Conservation (phyloP, 2,888 invertebrate genomes). For the Acronicta aceris region DNA sequence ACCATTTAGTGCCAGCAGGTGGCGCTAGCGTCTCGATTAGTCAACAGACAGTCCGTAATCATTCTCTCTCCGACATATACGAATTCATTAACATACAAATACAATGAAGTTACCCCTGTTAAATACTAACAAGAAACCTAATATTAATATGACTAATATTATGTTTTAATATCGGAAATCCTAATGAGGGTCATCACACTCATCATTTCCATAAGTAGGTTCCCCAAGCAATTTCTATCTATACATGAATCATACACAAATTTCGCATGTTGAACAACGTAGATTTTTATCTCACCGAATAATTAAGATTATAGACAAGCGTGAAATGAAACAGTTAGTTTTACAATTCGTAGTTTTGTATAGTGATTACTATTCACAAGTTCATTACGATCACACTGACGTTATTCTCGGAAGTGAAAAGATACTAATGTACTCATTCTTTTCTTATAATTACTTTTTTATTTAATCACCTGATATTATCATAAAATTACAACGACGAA, state of each 20-base stretch:
- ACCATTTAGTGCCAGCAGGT: too few relatives aligned
- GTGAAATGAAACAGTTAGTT: slow-evolving; percentile 51
- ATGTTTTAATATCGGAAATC: slow-evolving; percentile 9
- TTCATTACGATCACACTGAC: slow-evolving; percentile 21
- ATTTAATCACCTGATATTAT: slow-evolving; percentile 5
- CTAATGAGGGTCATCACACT: slow-evolving; percentile 19
- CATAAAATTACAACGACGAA: slow-evolving; percentile 6
- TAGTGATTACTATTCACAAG: slow-evolving; percentile 33
- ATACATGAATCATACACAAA: slow-evolving; percentile 42
- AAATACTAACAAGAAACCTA: not conserved
- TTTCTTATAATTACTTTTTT: slow-evolving; percentile 16
- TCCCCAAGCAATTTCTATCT: slow-evolving; percentile 21
- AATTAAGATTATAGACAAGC: slow-evolving; percentile 42
- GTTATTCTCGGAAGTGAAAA: slow-evolving; percentile 31
- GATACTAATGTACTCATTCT: slow-evolving; percentile 19
- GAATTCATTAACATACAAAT: not conserved
- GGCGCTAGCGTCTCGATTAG: too few relatives aligned
- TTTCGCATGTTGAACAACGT: slow-evolving; percentile 20
- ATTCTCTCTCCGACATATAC: not conserved
- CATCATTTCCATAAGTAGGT: slow-evolving; percentile 31
- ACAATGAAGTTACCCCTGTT: not conserved
- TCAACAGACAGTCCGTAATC: too few relatives aligned
- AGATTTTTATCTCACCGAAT: slow-evolving; percentile 42
- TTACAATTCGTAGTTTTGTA: slow-evolving; percentile 24
- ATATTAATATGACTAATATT: slow-evolving; percentile 18